Base-by-base conservation (phyloP, 2,888 invertebrate species). In the Hydrotaea diabolus region DNA sequence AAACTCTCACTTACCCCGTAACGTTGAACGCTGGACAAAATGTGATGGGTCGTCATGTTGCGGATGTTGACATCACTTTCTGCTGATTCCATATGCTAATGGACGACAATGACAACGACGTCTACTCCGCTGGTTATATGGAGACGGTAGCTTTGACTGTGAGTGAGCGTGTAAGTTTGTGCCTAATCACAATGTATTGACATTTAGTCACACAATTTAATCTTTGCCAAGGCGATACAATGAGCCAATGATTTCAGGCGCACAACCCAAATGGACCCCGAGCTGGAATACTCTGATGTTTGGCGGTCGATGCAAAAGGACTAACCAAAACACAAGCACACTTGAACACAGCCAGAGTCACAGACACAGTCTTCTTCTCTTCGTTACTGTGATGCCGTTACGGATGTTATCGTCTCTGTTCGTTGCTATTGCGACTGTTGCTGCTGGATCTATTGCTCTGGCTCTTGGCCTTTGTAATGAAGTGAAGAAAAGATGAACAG, bases 31-130 rank as follows among this genome's bases (percentile, higher is more conserved):
- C 69, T 9, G 7, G 46, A 19, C 69, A 31, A 31, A 84, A 31
- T 31, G 31, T 46, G 82, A 82, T 84, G 84, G 85, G 82, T 77
- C 71, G 85, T 87, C 88, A 88, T 88, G 79, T 31, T 31, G n/a
- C n/a, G n/a, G 31, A 31, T 31, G 31, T 87, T 89, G 86, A 87
- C 89, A 87, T 87, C 87, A 85, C 86, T 84, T 83, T 82, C 80
- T 76, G 73, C 80, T 76, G 73, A 75, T 89, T 88, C 89, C 89
- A 89, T 89, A 89, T 89, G 89, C 87, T 88, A 83, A 84, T 82
- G 85, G 80, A 72, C 77, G 78, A 49, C 80, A 77, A 31, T 31
- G 82, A 19, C 77, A 80, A 49, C 80, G 80, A 31, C 31, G 82
- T 19, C 43, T 15, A n/a, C n/a, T n/a, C n/a, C n/a, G n/a, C n/a